Evolutionary conservation across 2,888 invertebrate genomes (phyloP), one percentile per base, ranked within the genome.

Genomic region (Nomada fucata): DNA sequence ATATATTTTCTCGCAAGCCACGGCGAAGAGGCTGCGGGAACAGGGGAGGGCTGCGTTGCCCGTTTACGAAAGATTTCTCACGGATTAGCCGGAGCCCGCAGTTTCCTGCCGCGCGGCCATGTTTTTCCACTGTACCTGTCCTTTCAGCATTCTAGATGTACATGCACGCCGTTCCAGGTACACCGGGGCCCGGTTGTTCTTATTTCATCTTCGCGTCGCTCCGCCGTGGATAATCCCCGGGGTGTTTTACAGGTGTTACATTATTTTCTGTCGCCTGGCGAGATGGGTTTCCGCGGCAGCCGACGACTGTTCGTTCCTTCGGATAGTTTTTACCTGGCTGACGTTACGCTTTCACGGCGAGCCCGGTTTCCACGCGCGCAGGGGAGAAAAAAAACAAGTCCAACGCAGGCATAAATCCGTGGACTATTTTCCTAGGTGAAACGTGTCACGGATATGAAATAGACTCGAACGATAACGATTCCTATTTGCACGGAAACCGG

Each of bases 51-150:
- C 20, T 20, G 74, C 42, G 60, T 69, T 61, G 52, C 52, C 42
- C 52, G 59, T 83, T 79, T 76, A 70, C 57, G 59, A 63, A 61
- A 75, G 72, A 84, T 84, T 84, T 84, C 76, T 75, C 84, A 53
- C 59, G 84, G 84, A 85, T 85, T 84, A 84, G 70, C 63, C 9
- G 60, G 65, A 61, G 52, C 64, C 63, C n/a, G 63, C 55, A 50
- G 44, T 83, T 53, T 60, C 29, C 42, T 44, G 59, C 15, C 57
- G 29, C 59, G 13, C 59, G 13, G 26, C 55, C 70, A 42, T 60
- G 70, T 80, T 82, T 76, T 76, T 65, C 26, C 57, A 20, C 23
- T 42, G 50, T 42, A 79, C 52, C 55, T 67, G 55, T 76, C 67
- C 60, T 63, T 80, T 71, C 63, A 74, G 68, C 71, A 59, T 60